Percentiles rank a stretch among this genome's conserved stretches.
These are phyloP conservation scores for Notolepis coatsorum DNA, from an alignment of 2,797 vertebrate species.

Conservation along the genomic window DNA sequence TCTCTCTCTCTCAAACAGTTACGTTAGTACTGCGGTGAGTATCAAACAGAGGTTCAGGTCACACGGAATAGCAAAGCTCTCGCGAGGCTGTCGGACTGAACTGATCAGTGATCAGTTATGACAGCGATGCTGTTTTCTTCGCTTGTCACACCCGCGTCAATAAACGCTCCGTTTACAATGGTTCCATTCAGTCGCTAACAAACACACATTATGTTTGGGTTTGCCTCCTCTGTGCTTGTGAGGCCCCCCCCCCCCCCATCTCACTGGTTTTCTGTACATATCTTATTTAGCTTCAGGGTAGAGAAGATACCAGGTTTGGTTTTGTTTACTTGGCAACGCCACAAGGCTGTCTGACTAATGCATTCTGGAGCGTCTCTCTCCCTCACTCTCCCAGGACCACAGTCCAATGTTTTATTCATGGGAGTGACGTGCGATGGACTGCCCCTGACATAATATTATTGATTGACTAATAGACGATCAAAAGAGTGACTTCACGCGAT, in stretches of 20 bases:
- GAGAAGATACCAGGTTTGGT: conserved; percentile 66
- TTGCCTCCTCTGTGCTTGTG: conserved; percentile 65
- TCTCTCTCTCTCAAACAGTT: conserved; percentile 21
- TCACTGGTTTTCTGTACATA: conserved; percentile 60
- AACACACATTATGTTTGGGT: conserved; percentile 72
- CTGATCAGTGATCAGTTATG: conserved; percentile 41
- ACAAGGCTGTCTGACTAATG: conserved; percentile 72
- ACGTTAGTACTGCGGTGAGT: background rate
- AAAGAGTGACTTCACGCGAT: conserved; percentile 54
- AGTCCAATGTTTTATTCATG: conserved; percentile 75
- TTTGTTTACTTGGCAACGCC: conserved; percentile 79
- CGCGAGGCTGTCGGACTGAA: background rate
- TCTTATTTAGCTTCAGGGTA: conserved; percentile 69
- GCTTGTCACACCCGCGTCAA: conserved; percentile 62
- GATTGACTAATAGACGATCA: conserved; percentile 69
- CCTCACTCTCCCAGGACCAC: conserved; percentile 69
- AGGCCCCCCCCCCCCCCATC: conserved; percentile 45
- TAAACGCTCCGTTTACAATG: conserved; percentile 72
- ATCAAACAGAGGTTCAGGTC: background rate
- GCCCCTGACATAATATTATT: conserved; percentile 67
- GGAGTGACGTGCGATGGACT: conserved; percentile 70
- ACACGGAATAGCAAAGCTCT: too few species aligned
- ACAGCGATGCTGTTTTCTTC: conserved; percentile 62
- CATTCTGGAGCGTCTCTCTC: conserved; percentile 73
- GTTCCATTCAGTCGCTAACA: conserved; percentile 76